Base-by-base conservation (phyloP, 2,888 invertebrate genomes). In the Athalia cordata region DNA sequence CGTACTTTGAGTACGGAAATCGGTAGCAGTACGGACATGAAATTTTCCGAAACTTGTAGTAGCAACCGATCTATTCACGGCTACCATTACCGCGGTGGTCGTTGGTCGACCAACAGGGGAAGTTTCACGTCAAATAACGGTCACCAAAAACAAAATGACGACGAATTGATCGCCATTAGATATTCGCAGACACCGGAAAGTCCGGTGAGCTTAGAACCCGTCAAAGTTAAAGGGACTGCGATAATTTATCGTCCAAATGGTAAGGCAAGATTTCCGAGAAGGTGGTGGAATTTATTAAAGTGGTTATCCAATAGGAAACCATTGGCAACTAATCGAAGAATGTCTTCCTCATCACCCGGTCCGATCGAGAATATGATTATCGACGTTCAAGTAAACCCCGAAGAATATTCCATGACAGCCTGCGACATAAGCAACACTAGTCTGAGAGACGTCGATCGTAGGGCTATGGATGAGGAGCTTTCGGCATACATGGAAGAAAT, bases 401-500 rank as follows among this genome's bases (percentile, higher is more conserved):
- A 89, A 11, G 88, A 88, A 29, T 85, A 86, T 77, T 85, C 86
- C 43, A 86, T 88, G 85, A 84, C 87, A 55, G 83, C 89, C n/a
- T 89, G 90, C 81, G 89, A 90, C 79, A 90, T 91, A 68, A 90
- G 90, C 80, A 91, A 91, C 85, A 90, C 89, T 81, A 91, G 91
- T 80, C 83, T 91, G 66, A 90, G 88, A 80, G 91, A 91, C 81
- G 86, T 90, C 15, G 91, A 91, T 64, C 85, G 83, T 57, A 89
- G 88, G 6, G 90, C 89, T 5, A 86, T 91, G 3, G 90, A 90
- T 79, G 92, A 91, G 77, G 92, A 92, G 81, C 87, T 92, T n/a
- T 89, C 90, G 3, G 85, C 87, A 6, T 91, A 92, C 81, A 85
- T 89, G 78, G 85, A 85, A 81, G 89, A 90, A 81, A 83, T 89